Base-by-base conservation (phyloP, 2,888 invertebrate species). In the Phengaris alcon region DNA sequence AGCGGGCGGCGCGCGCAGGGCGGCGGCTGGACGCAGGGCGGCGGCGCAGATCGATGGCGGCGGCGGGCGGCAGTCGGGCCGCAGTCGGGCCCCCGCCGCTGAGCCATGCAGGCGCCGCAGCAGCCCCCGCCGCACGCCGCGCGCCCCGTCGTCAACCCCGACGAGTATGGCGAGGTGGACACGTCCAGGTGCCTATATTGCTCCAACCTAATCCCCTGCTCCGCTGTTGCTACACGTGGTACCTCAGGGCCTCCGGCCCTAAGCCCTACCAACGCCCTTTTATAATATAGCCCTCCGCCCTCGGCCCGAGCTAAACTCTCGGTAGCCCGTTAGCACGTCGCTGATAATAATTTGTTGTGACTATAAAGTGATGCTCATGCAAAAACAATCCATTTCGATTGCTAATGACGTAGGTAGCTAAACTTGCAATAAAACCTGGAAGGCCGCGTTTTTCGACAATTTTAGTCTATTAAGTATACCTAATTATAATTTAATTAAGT, bases 111-210 rank as follows among this genome's bases (percentile, higher is more conserved):
- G 83, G 77, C 79, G 77, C 84, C 83, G 81, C 85, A 79, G 81
- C 81, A 80, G 80, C 77, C 82, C 81, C 81, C 82, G 83, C 81
- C 64, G 81, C 81, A 80, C 78, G 81, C 82, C 83, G 87, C 81
- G 85, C 90, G 97, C 79, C 97, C 97, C 74, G 94, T 96, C 88
- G 97, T 97, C 77, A 95, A 97, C 90, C 97, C 97, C 12, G 96
- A 97, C 81, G 97, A 97, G 80, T 93, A 94, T 82, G 97, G 97
- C 79, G 97, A 97, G 89, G 98, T 98, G 79, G 98, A 98, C 92
- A 96, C 97, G 75, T 94, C 93, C 85, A 92, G 96, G 96, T 96
- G 94, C 93, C 94, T 64, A 73, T 55, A 13, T 13, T 12, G 35
- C 35, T 35, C 35, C 35, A 35, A 35, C 35, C 35, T 35, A 35